Conservation (phyloP, 2,797 vertebrate species). For the Falco rusticolus region DNA sequence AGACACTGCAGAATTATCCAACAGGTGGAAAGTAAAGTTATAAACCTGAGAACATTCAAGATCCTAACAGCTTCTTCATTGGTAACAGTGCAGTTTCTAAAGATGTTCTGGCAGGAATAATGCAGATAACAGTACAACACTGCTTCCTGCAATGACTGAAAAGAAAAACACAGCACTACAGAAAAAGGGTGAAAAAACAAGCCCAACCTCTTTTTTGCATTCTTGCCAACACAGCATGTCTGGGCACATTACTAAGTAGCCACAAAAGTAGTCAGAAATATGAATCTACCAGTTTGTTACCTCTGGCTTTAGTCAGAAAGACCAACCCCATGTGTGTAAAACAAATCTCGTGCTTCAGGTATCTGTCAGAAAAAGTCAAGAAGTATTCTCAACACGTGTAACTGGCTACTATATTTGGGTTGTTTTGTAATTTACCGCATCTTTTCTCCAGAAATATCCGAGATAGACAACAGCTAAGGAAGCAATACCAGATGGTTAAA, state of each 20-base stretch:
- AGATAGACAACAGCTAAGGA: background rate
- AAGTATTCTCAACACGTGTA: background rate
- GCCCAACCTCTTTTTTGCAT: background rate
- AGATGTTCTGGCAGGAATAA: background rate
- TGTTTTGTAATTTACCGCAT: background rate
- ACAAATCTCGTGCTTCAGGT: background rate
- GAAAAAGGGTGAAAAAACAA: background rate
- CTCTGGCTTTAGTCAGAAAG: background rate
- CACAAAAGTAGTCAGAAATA: background rate
- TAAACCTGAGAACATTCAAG: background rate
- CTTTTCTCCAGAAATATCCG: background rate
- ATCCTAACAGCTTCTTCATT: background rate
- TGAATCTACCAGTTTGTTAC: background rate
- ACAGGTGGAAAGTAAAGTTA: background rate
- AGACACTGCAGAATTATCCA: background rate
- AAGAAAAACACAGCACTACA: constrained; percentile 36
- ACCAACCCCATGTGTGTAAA: background rate
- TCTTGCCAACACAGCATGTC: background rate
- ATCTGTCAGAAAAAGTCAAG: background rate
- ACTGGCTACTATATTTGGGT: background rate
- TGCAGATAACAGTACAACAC: background rate
- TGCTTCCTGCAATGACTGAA: background rate
- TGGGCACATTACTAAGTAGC: background rate
- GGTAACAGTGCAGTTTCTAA: background rate
- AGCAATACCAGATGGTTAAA: background rate